Evolutionary conservation across 2,888 invertebrate genomes (phyloP), one percentile per base, ranked within the genome.

Genomic region (Rugalucina vietnamica): DNA sequence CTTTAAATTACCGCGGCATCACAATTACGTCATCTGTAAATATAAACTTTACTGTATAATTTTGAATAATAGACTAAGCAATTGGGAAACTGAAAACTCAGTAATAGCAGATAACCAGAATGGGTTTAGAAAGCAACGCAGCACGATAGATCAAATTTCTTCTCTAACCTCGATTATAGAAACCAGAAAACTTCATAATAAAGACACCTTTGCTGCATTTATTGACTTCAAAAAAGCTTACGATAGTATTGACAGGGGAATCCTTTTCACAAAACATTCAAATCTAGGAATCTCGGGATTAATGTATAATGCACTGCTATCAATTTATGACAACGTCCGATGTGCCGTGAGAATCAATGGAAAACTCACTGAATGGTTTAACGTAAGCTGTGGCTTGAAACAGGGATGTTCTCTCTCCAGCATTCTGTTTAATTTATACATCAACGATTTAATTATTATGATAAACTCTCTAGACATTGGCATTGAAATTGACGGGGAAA

Each of bases 111-210:
- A 80, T 65, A 36, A 75, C 34, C 75, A 75, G 27, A 80, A 75
- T 34, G 71, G 71, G 69, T 81, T 81, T 76, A 49, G 75, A 37
- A 81, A 70, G 50, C 70, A 70, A 24, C 37, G 74, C n/a, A 74
- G 75, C 27, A 76, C 81, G 54, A 29, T 76, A 21, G 81, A 76
- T 27, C 76, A 76, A 24, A 29, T 81, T 27, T 69, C 27, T 18
- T 36, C 81, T 12, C 69, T 81, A 50, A 70, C 71, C 14, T 49
- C 14, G 14, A 49, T 49, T 49, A 49, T 49, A 14, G 50, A 49
- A 49, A 49, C 50, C n/a, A 49, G n/a, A 49, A 49, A 14, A n/a
- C 50, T 49, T 49, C 50, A n/a, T 49, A 49, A 49, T 18, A 14
- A 14, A n/a, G 14, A 14, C n/a, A 49, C 50, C 50, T 49, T 49